Evolutionary conservation across 2,113 vertebrate species (phyloP), one percentile per base, ranked within the genome.

Genomic region (Podiceps cristatus): DNA sequence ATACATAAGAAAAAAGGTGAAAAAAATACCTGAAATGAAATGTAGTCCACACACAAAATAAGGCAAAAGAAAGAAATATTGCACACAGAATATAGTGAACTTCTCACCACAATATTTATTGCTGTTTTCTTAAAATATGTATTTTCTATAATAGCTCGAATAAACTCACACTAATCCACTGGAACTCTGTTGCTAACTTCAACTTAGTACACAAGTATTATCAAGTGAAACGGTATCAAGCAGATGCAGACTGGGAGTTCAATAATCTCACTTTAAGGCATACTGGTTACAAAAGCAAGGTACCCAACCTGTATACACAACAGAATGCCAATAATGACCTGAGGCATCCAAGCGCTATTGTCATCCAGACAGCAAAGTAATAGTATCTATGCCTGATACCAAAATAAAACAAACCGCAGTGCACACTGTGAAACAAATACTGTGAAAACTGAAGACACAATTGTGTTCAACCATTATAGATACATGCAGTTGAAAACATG

Each of bases 301-400:
- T 8, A 35, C 12, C 42, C 63, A 59, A 15, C 13, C 33, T 7
- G 11, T 7, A 25, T 4, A 10, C 8, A 19, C 23, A 60, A 7
- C 19, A 66, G 28, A 69, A 37, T 0, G 2, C 24, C 25, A 27
- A 42, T 3, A 10, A 14, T 63, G 44, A 15, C 44, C 33, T 0
- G 0, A n/a, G 50, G 24, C 2, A 2, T 18, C 52, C 11, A 16
- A 45, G 18, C 31, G 44, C 27, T 63, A 13, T 8, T 28, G 19
- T 23, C 35, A 77, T 18, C 40, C 55, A 74, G 10, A 27, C 1
- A 63, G 33, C 44, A 20, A 66, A 55, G 12, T 15, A 91, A 12
- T 44, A 28, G 6, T 11, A 76, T 14, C 40, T 49, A 3, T 18
- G 14, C 42, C 35, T 3, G 3, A 56, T 22, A 31, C 31, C 37